Percentiles rank a stretch among this genome's conserved stretches.
These are phyloP conservation scores for Troglohyphantes excavatus DNA, from an alignment of 2,888 invertebrate species.

Conservation along the genomic window DNA sequence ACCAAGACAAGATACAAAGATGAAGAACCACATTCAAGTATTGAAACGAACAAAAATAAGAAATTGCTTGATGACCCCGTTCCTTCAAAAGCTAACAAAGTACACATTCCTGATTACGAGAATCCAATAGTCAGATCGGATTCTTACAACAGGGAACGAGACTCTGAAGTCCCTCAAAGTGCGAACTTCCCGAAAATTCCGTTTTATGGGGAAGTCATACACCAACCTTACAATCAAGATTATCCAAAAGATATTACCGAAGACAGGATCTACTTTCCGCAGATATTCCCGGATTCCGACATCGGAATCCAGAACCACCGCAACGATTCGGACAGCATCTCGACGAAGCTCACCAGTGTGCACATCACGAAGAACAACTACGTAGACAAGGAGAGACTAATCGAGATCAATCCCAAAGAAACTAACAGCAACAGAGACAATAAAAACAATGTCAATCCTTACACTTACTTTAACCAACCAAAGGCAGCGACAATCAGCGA, in stretches of 20 bases:
- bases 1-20: background rate
- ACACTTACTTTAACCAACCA: background rate
- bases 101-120: background rate
- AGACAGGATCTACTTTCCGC: slow-evolving; percentile 53
- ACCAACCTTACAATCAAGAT: background rate
- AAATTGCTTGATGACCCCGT: background rate
- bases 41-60: background rate
- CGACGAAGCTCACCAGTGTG: background rate
- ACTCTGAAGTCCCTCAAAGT: background rate
- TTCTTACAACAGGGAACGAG: background rate
- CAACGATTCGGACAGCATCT: background rate
- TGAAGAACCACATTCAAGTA: no score
- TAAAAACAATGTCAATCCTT: background rate
- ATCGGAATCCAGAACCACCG: background rate
- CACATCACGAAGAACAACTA: background rate
- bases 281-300: slow-evolving; percentile 17
- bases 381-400: background rate
- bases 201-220: slow-evolving; percentile 1
- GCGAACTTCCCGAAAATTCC: background rate
- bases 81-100: background rate
- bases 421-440: background rate
- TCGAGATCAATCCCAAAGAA: slow-evolving; percentile 24
- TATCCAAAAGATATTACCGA: slow-evolving; percentile 6
- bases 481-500: slow-evolving; percentile 30
- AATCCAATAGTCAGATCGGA: background rate